Evolutionary conservation across 1,140 invertebrate species (phyloP).

Genomic region (Sarcophaga bullata): DNA sequence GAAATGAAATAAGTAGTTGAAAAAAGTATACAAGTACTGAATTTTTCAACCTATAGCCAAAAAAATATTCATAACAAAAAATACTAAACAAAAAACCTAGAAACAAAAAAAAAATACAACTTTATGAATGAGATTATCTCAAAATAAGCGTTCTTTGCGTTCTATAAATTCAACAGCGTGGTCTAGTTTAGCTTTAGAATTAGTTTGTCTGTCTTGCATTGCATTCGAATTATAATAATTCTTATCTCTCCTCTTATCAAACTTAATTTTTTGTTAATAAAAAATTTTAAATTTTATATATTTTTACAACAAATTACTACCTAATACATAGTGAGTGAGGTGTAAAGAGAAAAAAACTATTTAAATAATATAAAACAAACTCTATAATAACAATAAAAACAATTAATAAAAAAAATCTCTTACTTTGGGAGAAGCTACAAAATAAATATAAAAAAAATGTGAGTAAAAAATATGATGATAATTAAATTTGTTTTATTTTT

Average conservation of each 20-base stretch:
- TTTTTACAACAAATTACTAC: background rate
- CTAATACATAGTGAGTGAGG: background rate
- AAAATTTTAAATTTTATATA: background rate
- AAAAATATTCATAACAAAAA: too few relatives aligned
- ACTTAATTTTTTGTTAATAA: background rate
- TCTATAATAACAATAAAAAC: background rate
- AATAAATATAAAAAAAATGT: too few relatives aligned
- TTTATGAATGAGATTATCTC: constrained; percentile 15
- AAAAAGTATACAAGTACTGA: too few relatives aligned
- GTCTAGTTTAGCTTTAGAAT: background rate
- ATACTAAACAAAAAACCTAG: too few relatives aligned
- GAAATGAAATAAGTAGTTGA: too few relatives aligned
- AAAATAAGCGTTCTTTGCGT: background rate
- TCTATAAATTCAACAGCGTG: background rate
- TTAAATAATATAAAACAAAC: background rate
- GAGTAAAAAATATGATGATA: too few relatives aligned
- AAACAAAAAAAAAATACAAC: too few relatives aligned
- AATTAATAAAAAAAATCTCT: background rate
- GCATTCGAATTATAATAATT: background rate
- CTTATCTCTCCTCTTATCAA: background rate
- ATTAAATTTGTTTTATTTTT: too few relatives aligned
- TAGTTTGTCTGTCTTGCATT: background rate
- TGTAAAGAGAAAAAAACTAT: background rate
- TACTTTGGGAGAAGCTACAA: too few relatives aligned
- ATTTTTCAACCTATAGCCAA: too few relatives aligned